phyloP scores from a whole-genome alignment of 2,888 invertebrate species.

The Mesoligia furuncula region DNA sequence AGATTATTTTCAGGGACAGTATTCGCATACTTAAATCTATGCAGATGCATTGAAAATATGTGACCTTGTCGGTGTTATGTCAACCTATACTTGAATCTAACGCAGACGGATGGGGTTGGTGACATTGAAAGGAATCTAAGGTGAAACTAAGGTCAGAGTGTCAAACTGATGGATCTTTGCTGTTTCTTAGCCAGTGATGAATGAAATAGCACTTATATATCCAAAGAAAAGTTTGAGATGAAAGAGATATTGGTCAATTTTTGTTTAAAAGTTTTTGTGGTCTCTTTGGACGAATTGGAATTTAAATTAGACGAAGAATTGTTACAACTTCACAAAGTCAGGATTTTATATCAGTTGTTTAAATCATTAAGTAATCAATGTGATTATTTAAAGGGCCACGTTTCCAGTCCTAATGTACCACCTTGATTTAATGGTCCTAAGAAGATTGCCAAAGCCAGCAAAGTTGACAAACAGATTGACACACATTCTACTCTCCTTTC shows the following conservation, averaged over 20 bases:
- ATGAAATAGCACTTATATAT: neutral
- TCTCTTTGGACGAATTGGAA: neutral
- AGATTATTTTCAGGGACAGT: constrained; percentile 16
- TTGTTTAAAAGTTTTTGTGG: neutral
- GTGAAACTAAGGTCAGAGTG: constrained; percentile 44
- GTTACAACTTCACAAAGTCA: neutral
- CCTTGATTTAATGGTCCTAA: neutral
- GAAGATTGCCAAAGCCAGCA: neutral
- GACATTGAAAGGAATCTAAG: constrained; percentile 47
- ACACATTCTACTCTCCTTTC: no score
- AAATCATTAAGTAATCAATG: neutral
- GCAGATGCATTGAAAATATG: constrained; percentile 42
- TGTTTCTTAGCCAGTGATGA: neutral
- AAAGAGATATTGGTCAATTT: constrained; percentile 2
- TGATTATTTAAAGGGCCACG: neutral
- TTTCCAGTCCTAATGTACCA: neutral
- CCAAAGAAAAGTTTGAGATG: neutral
- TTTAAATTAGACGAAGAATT: neutral
- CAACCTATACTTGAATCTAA: constrained; percentile 33
- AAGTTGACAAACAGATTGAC: neutral
- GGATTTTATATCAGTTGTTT: neutral
- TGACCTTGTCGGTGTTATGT: constrained; percentile 52
- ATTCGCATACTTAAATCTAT: constrained; percentile 44
- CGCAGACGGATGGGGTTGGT: constrained; percentile 39
- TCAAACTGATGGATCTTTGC: neutral